Evolutionary conservation across 2,113 vertebrate genomes (phyloP).

Genomic region (Centropristis striata): DNA sequence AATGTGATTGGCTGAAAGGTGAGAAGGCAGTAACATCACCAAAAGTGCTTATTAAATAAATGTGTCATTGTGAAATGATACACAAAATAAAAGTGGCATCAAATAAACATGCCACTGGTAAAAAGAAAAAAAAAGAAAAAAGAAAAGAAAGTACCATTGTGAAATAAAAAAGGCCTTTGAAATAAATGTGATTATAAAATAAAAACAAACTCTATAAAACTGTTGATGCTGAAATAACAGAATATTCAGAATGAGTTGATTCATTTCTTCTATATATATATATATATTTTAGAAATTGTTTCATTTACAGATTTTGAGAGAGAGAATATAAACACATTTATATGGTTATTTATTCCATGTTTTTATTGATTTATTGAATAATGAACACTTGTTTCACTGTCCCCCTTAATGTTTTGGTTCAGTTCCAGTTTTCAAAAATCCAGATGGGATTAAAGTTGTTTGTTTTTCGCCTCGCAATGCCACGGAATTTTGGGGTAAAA

Average conservation of each 20-base stretch:
- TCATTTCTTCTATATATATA: too few species aligned
- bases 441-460: background rate
- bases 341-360: background rate
- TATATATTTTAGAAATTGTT: background rate
- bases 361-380: background rate
- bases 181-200: background rate
- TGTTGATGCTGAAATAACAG: too few species aligned
- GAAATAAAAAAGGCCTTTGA: background rate
- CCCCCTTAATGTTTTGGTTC: background rate
- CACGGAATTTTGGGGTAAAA: background rate
- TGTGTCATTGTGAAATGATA: background rate
- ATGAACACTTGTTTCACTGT: background rate
- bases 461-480: background rate
- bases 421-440: background rate
- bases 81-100: background rate
- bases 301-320: background rate
- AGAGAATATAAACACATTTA: background rate
- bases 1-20: background rate
- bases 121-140: too few species aligned
- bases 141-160: background rate
- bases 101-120: background rate
- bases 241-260: background rate
- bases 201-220: too few species aligned
- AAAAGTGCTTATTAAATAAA: background rate
- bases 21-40: background rate